phyloP scores from a whole-genome alignment of 2,888 invertebrate genomes.

The Oscheius sp. region DNA sequence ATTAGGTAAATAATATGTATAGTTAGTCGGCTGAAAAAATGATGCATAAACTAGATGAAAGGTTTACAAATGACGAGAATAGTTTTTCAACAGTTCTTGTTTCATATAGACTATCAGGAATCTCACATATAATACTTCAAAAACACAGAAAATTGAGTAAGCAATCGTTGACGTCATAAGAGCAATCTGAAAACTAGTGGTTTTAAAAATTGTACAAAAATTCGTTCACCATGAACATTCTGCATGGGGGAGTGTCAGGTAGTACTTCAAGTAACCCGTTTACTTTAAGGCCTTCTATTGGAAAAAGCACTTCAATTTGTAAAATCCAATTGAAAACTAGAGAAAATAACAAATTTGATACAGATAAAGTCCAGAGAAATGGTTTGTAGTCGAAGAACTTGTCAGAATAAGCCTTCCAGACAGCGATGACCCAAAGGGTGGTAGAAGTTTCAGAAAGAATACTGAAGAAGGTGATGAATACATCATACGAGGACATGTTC shows the following conservation, averaged over 20 bases:
- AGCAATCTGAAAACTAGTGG: neutral
- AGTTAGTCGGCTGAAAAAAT: neutral
- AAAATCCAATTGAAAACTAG: constrained; percentile 3
- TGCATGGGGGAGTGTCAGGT: neutral
- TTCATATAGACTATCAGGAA: neutral
- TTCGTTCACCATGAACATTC: neutral
- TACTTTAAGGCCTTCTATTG: neutral
- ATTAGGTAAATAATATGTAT: neutral
- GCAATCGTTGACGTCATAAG: neutral
- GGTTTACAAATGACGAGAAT: neutral
- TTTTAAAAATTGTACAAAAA: neutral
- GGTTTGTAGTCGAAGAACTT: constrained; percentile 11
- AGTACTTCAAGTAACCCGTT: neutral
- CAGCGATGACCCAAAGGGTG: neutral
- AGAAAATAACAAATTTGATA: neutral
- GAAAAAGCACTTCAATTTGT: constrained; percentile 5
- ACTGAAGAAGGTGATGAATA: neutral
- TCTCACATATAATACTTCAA: neutral
- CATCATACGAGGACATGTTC: constrained; percentile 6
- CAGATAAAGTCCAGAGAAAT: neutral
- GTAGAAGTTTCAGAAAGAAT: neutral
- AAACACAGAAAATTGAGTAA: neutral
- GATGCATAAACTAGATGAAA: neutral
- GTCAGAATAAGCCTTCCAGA: neutral
- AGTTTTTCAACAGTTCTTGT: neutral